Base-by-base conservation (phyloP, 2,113 vertebrate species). In the Emydocephalus ijimae region DNA sequence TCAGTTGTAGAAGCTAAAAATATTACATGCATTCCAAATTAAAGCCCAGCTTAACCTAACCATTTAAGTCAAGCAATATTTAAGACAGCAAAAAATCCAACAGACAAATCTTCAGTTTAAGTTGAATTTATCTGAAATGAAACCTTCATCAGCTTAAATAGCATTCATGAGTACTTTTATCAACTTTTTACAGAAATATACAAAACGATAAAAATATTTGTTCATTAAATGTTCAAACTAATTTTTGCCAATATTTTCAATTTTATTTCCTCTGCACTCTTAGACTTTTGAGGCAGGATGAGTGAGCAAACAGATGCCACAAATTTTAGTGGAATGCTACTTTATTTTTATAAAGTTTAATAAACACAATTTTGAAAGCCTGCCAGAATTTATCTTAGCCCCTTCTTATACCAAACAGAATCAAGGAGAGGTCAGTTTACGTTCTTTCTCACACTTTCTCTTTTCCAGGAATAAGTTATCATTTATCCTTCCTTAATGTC, bases 21-120 rank as follows among this genome's bases (percentile, higher is more conserved):
- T 97, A 94, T 95, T 95, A 96, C 96, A 96, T 95, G 96, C 94
- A 96, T 95, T 95, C 95, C 48, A 92, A 95, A 96, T 96, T 95
- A 96, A 94, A 96, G 61, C 74, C 94, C 92, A 92, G 94, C 94
- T 94, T 96, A 96, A 94, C 96, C 74, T 93, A 94, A 94, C 94
- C 93, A 92, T 95, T 95, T 95, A 94, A 50, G 94, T 94, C 94
- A 95, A 93, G 93, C 91, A 93, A 97, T 92, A 14, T 93, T 95
- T 94, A 93, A 20, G 0, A 43, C 24, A 92, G n/a, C 93, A 55
- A 26, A 43, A 5, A 45, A 91, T 54, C 15, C 9, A 59, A 91
- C 94, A 88, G 88, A 69, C 3, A 50, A 1, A 29, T 69, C 4
- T 88, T 24, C 59, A n/a, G 69, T 34, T 74, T 34, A 94, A 95